Evolutionary conservation across 2,888 invertebrate species (phyloP), one percentile per base, ranked within the genome.

Genomic region (Trachelus tabidus): DNA sequence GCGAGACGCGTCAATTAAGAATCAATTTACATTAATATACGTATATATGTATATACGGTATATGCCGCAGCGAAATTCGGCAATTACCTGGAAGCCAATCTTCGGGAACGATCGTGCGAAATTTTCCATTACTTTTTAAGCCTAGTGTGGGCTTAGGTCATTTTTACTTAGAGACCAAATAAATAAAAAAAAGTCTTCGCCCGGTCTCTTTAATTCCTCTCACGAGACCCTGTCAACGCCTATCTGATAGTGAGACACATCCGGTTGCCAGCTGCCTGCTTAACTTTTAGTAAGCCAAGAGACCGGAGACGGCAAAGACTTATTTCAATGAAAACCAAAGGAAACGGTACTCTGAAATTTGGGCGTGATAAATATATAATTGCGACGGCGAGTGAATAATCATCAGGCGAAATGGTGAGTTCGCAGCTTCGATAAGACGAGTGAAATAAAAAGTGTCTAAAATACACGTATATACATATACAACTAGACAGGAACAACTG

Each of bases 341-440:
- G 76, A 83, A 83, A 80, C 80, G 76, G 71, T 75, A 75, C 30
- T 81, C 68, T 80, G 83, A 87, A 88, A 85, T 87, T 87, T 85
- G 81, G 12, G 81, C 85, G 85, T 84, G 87, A 89, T 90, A 89
- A 89, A 89, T 88, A 87, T 86, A 83, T 89, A 89, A 90, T 90
- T 87, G 85, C 84, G 80, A 9, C 76, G 79, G 76, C 77, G 77
- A 82, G 79, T 83, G 83, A 87, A 82, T 86, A 82, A 83, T 75
- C 74, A 33, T 34, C 77, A 33, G 68, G 79, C 68, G 12, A 12
- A 78, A 37, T 37, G 34, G 34, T 34, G 33, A 56, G 56, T 56
- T 56, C 23, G 56, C 71, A 34, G 71, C 33, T 71, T 31, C 31
- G 34, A 30, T 77, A 56, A 56, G 76, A 75, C 77, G 78, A 81